phyloP scores from a whole-genome alignment of 2,113 vertebrate species.

The Diadophis punctatus region DNA sequence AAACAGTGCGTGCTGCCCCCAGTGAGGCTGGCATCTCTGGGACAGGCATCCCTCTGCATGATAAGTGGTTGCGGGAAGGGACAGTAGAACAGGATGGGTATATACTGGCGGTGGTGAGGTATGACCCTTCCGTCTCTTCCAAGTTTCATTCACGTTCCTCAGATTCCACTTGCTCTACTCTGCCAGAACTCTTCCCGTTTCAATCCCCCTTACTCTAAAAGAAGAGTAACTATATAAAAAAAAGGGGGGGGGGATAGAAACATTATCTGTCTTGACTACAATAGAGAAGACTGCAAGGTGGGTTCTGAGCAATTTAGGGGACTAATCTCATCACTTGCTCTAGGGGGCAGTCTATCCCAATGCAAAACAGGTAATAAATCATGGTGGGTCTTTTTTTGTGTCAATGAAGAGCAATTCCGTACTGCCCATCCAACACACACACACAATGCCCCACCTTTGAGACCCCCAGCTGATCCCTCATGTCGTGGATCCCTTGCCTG shows the following conservation, averaged over 20 bases:
- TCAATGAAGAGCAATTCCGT: neutral
- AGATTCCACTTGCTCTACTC: neutral
- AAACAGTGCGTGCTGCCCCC: conserved; percentile 11
- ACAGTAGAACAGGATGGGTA: neutral
- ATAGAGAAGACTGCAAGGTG: neutral
- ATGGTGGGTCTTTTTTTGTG: neutral
- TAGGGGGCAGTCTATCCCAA: neutral
- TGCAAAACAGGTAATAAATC: neutral
- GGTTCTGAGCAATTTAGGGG: too few species aligned
- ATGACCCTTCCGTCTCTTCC: neutral
- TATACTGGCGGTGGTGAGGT: neutral
- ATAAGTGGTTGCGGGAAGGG: neutral
- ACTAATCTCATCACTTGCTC: too few species aligned
- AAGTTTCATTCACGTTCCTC: too few species aligned
- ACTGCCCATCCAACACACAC: neutral
- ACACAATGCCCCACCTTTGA: neutral
- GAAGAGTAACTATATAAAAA: too few species aligned
- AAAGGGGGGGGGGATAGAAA: neutral
- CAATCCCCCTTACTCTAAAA: neutral
- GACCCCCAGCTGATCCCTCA: neutral
- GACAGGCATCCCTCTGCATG: neutral
- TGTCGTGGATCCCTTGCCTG: neutral
- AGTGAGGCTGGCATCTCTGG: neutral
- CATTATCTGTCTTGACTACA: neutral
- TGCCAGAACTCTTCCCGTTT: neutral